phyloP scores from a whole-genome alignment of 2,888 invertebrate species.

The Amphipyra berbera region DNA sequence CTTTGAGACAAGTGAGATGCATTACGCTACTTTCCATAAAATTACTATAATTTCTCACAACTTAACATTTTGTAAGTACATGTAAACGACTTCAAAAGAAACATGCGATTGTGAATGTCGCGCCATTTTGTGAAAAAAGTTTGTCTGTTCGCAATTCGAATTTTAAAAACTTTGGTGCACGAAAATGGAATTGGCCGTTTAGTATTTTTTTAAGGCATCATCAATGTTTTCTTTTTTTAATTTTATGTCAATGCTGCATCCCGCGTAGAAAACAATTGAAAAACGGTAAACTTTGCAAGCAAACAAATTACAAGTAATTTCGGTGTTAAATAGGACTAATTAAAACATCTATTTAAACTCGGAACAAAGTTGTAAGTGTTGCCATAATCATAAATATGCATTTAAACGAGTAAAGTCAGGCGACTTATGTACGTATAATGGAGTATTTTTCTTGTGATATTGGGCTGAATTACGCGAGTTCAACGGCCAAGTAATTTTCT shows the following conservation, averaged over 20 bases:
- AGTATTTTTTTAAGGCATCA: no score
- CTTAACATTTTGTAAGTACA: conserved; percentile 18
- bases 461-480: conserved; percentile 40
- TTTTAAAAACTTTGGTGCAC: conserved; percentile 7
- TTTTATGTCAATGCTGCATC: neutral
- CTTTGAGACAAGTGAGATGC: conserved; percentile 14
- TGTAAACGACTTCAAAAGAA: conserved; percentile 7
- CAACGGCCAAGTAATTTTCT: conserved; percentile 61
- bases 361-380: conserved; percentile 5
- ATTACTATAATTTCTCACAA: conserved; percentile 40
- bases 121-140: conserved; percentile 6
- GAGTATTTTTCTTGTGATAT: conserved; percentile 30
- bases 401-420: conserved; percentile 18
- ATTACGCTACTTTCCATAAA: conserved; percentile 41
- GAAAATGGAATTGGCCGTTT: no score
- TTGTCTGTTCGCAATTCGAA: conserved; percentile 21
- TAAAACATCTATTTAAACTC: conserved; percentile 13
- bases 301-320: neutral
- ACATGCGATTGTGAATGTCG: conserved; percentile 1
- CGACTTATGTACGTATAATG: conserved; percentile 1
- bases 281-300: neutral
- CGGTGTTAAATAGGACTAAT: conserved; percentile 5
- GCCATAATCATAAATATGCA: conserved; percentile 32
- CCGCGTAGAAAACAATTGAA: neutral
- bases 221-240: neutral